phyloP scores from a whole-genome alignment of 1,140 invertebrate species.

The Aphelenchoides fujianensis region DNA sequence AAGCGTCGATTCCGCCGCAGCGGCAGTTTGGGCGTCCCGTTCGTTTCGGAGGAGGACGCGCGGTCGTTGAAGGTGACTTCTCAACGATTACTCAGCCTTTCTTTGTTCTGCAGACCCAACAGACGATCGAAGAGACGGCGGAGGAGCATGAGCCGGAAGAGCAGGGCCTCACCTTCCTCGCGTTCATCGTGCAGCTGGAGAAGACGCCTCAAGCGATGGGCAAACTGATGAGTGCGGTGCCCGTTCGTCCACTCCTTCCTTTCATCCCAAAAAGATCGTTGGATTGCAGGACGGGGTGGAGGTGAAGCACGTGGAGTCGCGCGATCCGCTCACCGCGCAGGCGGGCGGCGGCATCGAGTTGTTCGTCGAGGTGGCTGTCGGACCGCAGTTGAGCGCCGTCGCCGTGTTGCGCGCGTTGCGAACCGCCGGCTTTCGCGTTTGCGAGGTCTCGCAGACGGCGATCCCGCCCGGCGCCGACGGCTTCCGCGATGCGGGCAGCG shows the following conservation, averaged over 20 bases:
- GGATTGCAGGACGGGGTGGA: slow-evolving; percentile 36
- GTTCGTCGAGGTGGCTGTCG: slow-evolving; percentile 54
- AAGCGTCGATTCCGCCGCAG: slow-evolving; percentile 58
- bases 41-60: slow-evolving; percentile 59
- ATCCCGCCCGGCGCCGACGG: slow-evolving; percentile 49
- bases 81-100: slow-evolving; percentile 21
- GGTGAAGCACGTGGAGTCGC: slow-evolving; percentile 59
- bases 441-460: slow-evolving; percentile 54
- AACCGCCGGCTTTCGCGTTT: slow-evolving; percentile 45
- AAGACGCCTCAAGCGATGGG: slow-evolving; percentile 27
- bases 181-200: slow-evolving; percentile 12
- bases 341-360: slow-evolving; percentile 46
- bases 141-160: slow-evolving; percentile 33
- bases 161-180: slow-evolving; percentile 21
- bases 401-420: slow-evolving; percentile 45
- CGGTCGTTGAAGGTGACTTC: slow-evolving; percentile 43
- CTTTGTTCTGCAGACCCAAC: slow-evolving; percentile 35
- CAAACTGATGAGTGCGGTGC: slow-evolving; percentile 21
- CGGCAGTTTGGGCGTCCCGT: slow-evolving; percentile 57
- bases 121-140: slow-evolving; percentile 53
- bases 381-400: slow-evolving; percentile 21
- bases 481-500: slow-evolving; percentile 54
- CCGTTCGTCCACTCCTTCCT: not conserved
- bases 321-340: slow-evolving; percentile 55
- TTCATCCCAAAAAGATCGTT: slow-evolving; percentile 4